phyloP scores from a whole-genome alignment of 2,888 invertebrate species.

The Eilema caniola region DNA sequence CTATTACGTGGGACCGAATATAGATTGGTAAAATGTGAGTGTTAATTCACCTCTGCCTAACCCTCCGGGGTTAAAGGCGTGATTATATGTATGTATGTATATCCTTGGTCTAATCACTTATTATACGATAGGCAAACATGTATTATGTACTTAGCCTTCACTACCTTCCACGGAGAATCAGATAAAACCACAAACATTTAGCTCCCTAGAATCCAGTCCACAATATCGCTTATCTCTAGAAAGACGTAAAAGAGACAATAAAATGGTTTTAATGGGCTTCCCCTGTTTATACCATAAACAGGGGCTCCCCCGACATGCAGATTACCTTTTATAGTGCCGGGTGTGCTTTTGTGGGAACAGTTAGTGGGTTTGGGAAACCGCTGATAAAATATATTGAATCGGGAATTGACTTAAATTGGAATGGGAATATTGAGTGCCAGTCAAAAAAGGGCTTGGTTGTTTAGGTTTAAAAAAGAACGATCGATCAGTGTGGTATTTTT shows the following conservation, averaged over 20 bases:
- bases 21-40: too few species aligned
- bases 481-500: not conserved
- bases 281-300: constrained; percentile 36
- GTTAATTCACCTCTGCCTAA: too few species aligned
- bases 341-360: not conserved
- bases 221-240: constrained; percentile 22
- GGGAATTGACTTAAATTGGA: not conserved
- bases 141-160: too few species aligned
- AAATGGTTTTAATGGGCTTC: constrained; percentile 39
- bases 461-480: not conserved
- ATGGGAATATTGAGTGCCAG: not conserved
- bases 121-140: too few species aligned
- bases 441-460: not conserved
- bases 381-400: constrained; percentile 11
- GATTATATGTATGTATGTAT: too few species aligned
- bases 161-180: not conserved
- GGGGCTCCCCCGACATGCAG: constrained; percentile 33
- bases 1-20: too few species aligned
- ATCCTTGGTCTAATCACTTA: too few species aligned
- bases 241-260: constrained; percentile 36
- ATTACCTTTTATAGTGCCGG: constrained; percentile 36
- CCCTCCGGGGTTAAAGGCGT: too few species aligned
- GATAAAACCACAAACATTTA: constrained; percentile 12
- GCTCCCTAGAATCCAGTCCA: not conserved
- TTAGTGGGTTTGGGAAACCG: constrained; percentile 12